A percentile compares a stretch with the other conserved stretches of the same genome.
Evolutionary conservation across 2,888 invertebrate species (phyloP).

Genomic region (Ellobium chinense): DNA sequence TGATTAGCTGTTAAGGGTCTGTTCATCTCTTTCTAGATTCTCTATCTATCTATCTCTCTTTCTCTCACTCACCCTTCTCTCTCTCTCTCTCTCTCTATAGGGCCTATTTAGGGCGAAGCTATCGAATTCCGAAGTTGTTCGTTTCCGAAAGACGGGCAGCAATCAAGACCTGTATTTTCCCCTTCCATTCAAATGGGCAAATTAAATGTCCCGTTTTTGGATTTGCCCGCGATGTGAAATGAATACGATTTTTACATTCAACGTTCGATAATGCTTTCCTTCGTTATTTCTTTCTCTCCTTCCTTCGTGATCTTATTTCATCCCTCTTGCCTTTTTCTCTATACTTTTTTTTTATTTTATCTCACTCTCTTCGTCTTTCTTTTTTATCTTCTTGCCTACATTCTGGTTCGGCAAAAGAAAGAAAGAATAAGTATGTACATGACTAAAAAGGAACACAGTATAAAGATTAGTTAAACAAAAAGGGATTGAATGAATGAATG

Average conservation of each 20-base stretch:
- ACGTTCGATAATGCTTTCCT: no score
- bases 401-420: no score
- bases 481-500: no score
- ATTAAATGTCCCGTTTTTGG: slow-evolving; percentile 19
- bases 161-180: slow-evolving; percentile 10
- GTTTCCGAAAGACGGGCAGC: background rate
- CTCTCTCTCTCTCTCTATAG: background rate
- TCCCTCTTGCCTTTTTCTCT: no score
- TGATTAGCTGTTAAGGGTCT: background rate
- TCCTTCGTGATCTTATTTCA: no score
- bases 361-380: background rate
- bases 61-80: background rate
- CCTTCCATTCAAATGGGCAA: slow-evolving; percentile 16
- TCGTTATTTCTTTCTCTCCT: no score
- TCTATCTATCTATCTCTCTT: no score
- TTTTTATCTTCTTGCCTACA: background rate
- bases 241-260: background rate
- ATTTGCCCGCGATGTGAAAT: slow-evolving; percentile 5
- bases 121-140: background rate
- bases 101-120: background rate
- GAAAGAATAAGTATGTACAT: no score
- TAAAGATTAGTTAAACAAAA: no score
- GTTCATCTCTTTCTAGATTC: background rate
- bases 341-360: background rate
- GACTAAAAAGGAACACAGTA: no score